Evolutionary conservation across 2,888 invertebrate species (phyloP).

Genomic region (Chironomus riparius): DNA sequence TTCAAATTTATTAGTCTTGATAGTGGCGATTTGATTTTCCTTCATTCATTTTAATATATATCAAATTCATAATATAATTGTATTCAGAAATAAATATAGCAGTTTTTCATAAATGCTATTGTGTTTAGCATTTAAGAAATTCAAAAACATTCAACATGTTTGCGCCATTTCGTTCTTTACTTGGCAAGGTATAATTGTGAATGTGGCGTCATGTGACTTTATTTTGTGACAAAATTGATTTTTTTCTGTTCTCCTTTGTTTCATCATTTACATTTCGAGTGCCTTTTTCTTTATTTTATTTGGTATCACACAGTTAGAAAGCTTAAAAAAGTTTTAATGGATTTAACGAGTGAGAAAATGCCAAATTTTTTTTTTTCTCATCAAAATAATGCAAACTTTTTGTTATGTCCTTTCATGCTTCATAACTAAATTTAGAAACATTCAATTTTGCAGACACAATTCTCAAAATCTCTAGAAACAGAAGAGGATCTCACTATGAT

Average conservation of each 20-base stretch:
- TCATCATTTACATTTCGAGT: too few relatives aligned
- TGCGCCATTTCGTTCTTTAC: not conserved
- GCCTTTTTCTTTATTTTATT: too few relatives aligned
- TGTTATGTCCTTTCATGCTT: too few relatives aligned
- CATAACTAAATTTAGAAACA: too few relatives aligned
- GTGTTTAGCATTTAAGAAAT: not conserved
- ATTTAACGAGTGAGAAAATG: too few relatives aligned
- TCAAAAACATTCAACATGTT: not conserved
- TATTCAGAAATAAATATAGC: not conserved
- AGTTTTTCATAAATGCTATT: not conserved
- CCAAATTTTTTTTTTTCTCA: too few relatives aligned
- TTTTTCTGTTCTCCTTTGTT: not conserved
- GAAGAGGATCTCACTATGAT: too few relatives aligned
- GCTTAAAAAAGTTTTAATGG: too few relatives aligned
- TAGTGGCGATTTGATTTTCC: not conserved
- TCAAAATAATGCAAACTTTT: too few relatives aligned
- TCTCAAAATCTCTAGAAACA: too few relatives aligned
- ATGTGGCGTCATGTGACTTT: not conserved
- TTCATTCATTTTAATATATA: not conserved
- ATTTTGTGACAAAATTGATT: not conserved
- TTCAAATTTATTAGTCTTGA: not conserved
- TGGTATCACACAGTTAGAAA: too few relatives aligned
- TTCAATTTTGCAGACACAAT: too few relatives aligned
- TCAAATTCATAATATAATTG: not conserved
- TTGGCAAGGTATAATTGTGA: not conserved